Percentiles rank a stretch among this genome's conserved stretches.
Evolutionary conservation across 2,888 invertebrate genomes (phyloP).

Genomic region (Lydus trimaculatus): DNA sequence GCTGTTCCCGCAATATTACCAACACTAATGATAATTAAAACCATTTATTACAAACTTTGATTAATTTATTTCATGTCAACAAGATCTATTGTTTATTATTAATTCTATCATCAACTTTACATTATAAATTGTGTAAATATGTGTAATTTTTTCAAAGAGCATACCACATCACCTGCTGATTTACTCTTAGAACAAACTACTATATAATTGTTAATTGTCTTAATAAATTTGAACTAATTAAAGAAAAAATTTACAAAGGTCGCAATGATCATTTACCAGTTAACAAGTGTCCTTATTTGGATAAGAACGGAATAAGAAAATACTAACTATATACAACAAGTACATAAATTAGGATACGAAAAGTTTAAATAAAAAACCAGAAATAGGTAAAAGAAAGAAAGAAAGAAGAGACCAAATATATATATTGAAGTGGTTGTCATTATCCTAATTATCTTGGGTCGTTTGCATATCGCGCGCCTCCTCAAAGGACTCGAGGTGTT

Average conservation of each 20-base stretch:
- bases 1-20: background rate
- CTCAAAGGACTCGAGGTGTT: slow-evolving; percentile 61
- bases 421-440: slow-evolving; percentile 60
- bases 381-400: slow-evolving; percentile 17
- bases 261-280: slow-evolving; percentile 18
- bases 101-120: background rate
- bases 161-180: background rate
- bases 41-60: background rate
- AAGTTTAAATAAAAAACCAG: slow-evolving; percentile 31
- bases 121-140: background rate
- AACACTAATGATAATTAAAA: background rate
- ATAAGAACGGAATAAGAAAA: slow-evolving; percentile 4
- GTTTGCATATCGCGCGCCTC: slow-evolving; percentile 61
- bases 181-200: background rate
- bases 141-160: background rate
- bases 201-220: background rate
- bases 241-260: background rate
- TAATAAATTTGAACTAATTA: background rate
- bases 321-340: slow-evolving; percentile 31
- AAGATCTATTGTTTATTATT: background rate
- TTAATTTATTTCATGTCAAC: background rate
- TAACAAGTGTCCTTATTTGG: slow-evolving; percentile 33
- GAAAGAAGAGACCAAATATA: slow-evolving; percentile 34
- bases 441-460: slow-evolving; percentile 62
- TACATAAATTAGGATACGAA: slow-evolving; percentile 41